phyloP scores from a whole-genome alignment of 2,797 vertebrate genomes.

The Hippoglossus hippoglossus region DNA sequence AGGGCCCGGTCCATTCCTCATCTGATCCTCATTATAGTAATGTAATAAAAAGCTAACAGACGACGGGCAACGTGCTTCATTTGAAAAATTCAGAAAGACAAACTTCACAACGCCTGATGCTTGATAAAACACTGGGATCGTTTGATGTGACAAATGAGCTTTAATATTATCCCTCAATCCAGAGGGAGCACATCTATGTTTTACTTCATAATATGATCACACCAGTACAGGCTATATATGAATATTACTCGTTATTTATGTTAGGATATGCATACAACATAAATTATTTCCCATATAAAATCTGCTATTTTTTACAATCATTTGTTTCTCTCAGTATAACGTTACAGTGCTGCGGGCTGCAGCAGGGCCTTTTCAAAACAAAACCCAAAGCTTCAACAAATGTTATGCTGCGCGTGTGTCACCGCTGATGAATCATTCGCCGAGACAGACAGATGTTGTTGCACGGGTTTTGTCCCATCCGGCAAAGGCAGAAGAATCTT shows the following conservation, averaged over 20 bases:
- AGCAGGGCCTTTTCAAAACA: constrained; percentile 52
- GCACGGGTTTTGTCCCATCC: constrained; percentile 71
- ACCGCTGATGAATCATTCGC: constrained; percentile 74
- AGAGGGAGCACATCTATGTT: constrained; percentile 3
- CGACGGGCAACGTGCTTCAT: constrained; percentile 41
- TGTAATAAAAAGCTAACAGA: constrained; percentile 41
- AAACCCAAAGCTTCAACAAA: constrained; percentile 60
- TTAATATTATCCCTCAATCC: constrained; percentile 15
- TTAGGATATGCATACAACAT: not conserved
- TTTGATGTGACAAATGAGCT: constrained; percentile 18
- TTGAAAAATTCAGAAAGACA: constrained; percentile 35
- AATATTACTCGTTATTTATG: constrained; percentile 1
- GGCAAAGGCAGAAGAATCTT: constrained; percentile 75
- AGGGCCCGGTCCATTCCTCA: constrained; percentile 26
- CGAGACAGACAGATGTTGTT: constrained; percentile 80
- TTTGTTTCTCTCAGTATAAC: constrained; percentile 40
- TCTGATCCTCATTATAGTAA: constrained; percentile 39
- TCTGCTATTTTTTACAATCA: not conserved
- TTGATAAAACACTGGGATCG: constrained; percentile 11
- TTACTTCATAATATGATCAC: not conserved
- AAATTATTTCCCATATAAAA: constrained; percentile 5
- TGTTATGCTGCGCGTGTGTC: constrained; percentile 63
- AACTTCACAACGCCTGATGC: not conserved
- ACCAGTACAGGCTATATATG: not conserved
- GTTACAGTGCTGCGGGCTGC: constrained; percentile 34